Evolutionary conservation across 2,113 vertebrate genomes (phyloP).

Genomic region (Campylomormyrus numenius): DNA sequence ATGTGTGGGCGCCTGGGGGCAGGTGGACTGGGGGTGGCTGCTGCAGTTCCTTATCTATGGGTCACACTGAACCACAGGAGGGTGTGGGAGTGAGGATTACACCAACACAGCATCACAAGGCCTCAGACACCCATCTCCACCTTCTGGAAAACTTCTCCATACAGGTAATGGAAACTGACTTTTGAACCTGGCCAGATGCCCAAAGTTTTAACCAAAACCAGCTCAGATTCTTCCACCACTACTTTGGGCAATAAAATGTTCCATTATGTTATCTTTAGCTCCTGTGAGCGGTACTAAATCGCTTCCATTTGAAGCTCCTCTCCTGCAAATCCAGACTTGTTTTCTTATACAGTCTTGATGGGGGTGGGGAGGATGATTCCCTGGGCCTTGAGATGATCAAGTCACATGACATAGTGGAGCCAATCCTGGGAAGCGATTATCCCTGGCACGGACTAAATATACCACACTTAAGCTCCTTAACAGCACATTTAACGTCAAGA

Average conservation of each 20-base stretch:
- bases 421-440: constrained; percentile 37
- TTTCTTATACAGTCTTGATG: not conserved
- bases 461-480: constrained; percentile 50
- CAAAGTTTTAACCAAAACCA: constrained; percentile 7
- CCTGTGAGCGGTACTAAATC: not conserved
- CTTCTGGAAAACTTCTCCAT: not conserved
- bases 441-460: constrained; percentile 42
- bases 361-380: constrained; percentile 19
- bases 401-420: constrained; percentile 34
- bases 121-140: not conserved
- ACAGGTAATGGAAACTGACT: not conserved
- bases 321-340: not conserved
- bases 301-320: not conserved
- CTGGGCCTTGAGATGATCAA: constrained; percentile 13
- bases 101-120: not conserved
- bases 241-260: not conserved
- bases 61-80: not conserved
- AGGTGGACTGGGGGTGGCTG: not conserved
- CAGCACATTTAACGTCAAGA: constrained; percentile 29
- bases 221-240: not conserved
- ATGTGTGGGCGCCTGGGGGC: not conserved
- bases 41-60: not conserved
- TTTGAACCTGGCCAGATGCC: not conserved
- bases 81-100: not conserved
- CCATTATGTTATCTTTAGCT: not conserved